Evolutionary conservation across 1,140 invertebrate genomes (phyloP).

Genomic region (Caenorhabditis tropicalis): DNA sequence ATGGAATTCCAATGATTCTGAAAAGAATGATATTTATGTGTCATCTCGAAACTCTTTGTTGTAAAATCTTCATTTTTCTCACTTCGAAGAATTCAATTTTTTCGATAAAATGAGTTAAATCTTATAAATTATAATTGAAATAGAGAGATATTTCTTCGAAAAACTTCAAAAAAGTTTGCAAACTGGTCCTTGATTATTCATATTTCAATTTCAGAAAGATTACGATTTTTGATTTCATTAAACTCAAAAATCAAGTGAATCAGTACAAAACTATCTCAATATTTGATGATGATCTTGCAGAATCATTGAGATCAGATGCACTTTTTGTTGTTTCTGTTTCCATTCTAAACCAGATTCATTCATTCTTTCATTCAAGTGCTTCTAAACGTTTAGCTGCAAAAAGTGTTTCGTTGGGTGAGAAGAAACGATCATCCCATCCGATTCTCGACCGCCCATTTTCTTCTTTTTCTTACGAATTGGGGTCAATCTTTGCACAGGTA

Average conservation of each 20-base stretch:
- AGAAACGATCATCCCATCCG: constrained; percentile 7
- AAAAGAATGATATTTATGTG: neutral
- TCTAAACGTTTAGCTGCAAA: constrained; percentile 19
- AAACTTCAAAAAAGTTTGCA: too few relatives aligned
- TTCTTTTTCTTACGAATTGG: neutral
- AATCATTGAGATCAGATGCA: constrained; percentile 39
- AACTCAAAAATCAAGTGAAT: neutral
- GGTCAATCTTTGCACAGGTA: neutral
- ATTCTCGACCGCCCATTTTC: neutral
- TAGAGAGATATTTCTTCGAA: too few relatives aligned
- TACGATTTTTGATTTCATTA: neutral
- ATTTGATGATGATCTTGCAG: constrained; percentile 1
- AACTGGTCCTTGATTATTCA: too few relatives aligned
- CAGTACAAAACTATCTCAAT: neutral
- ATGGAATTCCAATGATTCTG: neutral
- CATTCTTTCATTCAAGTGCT: neutral
- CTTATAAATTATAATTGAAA: too few relatives aligned
- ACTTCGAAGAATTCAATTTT: neutral
- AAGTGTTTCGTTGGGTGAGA: neutral
- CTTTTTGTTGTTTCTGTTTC: neutral
- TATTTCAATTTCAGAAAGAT: too few relatives aligned
- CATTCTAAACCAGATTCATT: neutral
- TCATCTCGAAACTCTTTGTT: neutral
- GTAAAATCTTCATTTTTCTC: neutral
- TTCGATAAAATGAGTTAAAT: too few relatives aligned